phyloP scores from a whole-genome alignment of 2,888 invertebrate genomes.

The Periphyllus acericola region DNA sequence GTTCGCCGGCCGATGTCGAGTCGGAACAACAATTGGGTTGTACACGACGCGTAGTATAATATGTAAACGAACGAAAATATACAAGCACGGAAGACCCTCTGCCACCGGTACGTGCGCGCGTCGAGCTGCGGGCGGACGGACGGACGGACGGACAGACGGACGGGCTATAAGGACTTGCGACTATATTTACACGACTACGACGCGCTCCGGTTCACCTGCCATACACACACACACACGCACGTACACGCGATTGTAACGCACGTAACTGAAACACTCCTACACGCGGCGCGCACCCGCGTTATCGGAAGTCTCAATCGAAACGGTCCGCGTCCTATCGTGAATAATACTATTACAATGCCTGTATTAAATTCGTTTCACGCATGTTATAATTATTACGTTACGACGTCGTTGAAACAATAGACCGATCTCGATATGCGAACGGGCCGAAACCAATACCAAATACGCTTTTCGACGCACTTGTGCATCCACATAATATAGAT shows the following conservation, averaged over 20 bases:
- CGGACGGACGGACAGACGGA: too few species aligned
- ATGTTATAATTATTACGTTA: slow-evolving; percentile 31
- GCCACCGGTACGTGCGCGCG: neutral
- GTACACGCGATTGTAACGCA: slow-evolving; percentile 12
- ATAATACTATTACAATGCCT: neutral
- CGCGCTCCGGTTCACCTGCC: slow-evolving; percentile 57
- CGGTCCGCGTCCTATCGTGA: neutral
- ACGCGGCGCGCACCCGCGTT: slow-evolving; percentile 39
- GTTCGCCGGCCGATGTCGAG: neutral
- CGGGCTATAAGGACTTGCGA: neutral
- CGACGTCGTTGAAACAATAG: slow-evolving; percentile 36
- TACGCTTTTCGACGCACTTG: slow-evolving; percentile 21
- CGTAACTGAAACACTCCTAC: neutral
- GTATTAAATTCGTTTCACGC: slow-evolving; percentile 49
- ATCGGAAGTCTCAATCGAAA: slow-evolving; percentile 62
- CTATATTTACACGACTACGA: slow-evolving; percentile 2
- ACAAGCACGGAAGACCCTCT: too few species aligned
- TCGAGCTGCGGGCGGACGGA: slow-evolving; percentile 12
- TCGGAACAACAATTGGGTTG: neutral
- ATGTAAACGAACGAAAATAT: too few species aligned
- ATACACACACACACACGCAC: neutral
- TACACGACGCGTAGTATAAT: neutral
- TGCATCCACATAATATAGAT: neutral
- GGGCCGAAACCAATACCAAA: slow-evolving; percentile 13
- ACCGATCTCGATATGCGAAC: slow-evolving; percentile 29